Conservation (phyloP, 2,888 invertebrate genomes). For the Monoplex corrugatus region DNA sequence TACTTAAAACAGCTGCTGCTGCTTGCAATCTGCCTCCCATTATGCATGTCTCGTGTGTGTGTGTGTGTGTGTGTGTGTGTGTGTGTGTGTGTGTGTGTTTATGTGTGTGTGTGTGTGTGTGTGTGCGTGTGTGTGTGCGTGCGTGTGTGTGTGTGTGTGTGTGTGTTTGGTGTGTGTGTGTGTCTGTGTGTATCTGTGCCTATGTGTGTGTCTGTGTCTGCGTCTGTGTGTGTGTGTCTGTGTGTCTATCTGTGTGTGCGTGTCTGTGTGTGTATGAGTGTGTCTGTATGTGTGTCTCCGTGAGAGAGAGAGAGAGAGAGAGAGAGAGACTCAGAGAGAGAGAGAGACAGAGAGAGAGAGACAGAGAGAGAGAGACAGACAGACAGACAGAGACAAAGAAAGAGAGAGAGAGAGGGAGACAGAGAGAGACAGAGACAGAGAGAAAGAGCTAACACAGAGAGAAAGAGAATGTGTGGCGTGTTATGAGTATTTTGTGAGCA, state of each 20-base stretch:
- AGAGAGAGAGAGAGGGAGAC: no score
- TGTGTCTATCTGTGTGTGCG: background rate
- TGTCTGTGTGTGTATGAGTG: background rate
- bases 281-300: background rate
- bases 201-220: background rate
- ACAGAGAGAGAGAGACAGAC: background rate
- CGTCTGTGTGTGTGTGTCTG: background rate
- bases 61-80: background rate
- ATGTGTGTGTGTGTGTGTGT: background rate
- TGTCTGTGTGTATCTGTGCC: background rate
- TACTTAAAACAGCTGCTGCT: no score
- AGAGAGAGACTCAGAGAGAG: background rate
- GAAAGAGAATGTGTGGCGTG: no score
- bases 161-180: background rate
- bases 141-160: conserved; percentile 21
- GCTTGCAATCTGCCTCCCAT: no score
- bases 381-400: background rate
- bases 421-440: no score
- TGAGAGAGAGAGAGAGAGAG: background rate
- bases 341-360: background rate
- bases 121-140: background rate
- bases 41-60: no score
- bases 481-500: no score
- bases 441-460: no score
- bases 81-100: background rate